These are phyloP conservation scores for Notechis scutatus DNA, from an alignment of 2,113 vertebrate species.

Conservation along the genomic window DNA sequence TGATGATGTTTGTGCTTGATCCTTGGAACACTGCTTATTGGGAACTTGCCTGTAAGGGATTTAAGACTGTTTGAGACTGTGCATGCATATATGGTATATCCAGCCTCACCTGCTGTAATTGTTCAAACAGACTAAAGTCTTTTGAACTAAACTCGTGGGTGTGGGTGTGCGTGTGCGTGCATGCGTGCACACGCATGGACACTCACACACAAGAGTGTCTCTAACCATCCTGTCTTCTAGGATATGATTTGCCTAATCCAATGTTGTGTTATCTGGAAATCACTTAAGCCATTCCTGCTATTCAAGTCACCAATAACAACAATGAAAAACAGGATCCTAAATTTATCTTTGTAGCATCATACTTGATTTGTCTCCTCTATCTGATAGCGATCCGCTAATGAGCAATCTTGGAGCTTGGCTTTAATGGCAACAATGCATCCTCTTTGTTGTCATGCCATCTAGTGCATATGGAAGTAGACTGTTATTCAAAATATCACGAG, in stretches of 20 bases:
- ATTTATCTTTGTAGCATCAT: background rate
- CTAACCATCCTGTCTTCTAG: background rate
- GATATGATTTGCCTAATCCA: background rate
- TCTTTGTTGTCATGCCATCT: background rate
- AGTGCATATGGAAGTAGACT: background rate
- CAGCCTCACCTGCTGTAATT: background rate
- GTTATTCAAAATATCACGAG: background rate
- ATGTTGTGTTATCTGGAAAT: background rate
- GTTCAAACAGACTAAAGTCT: background rate
- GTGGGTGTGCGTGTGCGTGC: rapidly evolving
- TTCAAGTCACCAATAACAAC: background rate
- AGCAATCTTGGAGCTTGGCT: background rate
- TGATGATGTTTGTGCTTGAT: background rate
- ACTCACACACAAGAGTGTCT: background rate
- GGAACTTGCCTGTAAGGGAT: background rate
- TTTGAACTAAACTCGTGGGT: background rate
- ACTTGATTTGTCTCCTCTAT: background rate
- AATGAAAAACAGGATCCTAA: background rate
- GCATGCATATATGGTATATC: background rate
- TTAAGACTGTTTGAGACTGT: background rate
- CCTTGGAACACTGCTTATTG: background rate
- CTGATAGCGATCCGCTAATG: background rate
- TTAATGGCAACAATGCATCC: background rate
- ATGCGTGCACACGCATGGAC: too few species aligned
- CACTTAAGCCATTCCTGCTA: background rate